A percentile compares a stretch with the other conserved stretches of the same genome.
Conservation (phyloP, 2,113 vertebrate species). For the Cygnus buccinator region DNA sequence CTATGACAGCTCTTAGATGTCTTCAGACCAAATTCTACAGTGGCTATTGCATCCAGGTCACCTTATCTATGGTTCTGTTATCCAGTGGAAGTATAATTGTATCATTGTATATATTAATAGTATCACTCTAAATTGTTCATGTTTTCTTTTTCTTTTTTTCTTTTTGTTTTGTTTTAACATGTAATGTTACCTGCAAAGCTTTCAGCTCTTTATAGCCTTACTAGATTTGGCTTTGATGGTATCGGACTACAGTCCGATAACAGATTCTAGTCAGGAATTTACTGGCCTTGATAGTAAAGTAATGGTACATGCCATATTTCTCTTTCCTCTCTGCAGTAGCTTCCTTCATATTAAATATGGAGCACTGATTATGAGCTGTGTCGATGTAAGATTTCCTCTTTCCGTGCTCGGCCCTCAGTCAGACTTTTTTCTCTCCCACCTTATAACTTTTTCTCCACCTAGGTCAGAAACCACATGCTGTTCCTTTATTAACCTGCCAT, state of each 20-base stretch:
- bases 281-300: not conserved
- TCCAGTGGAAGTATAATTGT: not conserved
- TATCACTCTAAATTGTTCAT: not conserved
- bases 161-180: not conserved
- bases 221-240: not conserved
- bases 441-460: constrained; percentile 55
- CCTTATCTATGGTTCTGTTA: not conserved
- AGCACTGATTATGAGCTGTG: constrained; percentile 40
- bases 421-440: constrained; percentile 37
- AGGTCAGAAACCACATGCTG: constrained; percentile 65
- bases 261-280: not conserved
- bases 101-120: not conserved
- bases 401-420: constrained; percentile 36
- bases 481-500: constrained; percentile 67
- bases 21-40: not conserved
- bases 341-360: constrained; percentile 17
- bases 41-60: not conserved
- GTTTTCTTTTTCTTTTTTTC: not conserved
- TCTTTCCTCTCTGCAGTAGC: not conserved
- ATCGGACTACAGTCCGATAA: not conserved
- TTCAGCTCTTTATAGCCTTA: not conserved
- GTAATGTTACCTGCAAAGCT: not conserved
- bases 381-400: constrained; percentile 40
- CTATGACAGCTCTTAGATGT: not conserved
- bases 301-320: not conserved